These are phyloP conservation scores for Montipora capricornis DNA, from an alignment of 64 coral and sea anemone genomes.

Conservation along the genomic window DNA sequence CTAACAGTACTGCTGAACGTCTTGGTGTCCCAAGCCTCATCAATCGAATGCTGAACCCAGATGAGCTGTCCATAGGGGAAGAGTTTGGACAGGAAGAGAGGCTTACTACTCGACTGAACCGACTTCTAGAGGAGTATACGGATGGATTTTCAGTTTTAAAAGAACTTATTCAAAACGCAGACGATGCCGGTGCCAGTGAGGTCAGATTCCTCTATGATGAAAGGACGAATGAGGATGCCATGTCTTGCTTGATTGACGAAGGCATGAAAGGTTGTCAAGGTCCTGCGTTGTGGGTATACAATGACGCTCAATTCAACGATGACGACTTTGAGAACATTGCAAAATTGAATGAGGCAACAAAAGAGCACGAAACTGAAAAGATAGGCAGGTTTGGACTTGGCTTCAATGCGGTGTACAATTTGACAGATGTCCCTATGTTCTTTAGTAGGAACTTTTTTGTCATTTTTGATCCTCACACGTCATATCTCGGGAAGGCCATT, in stretches of 20 bases:
- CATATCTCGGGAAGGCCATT: constrained; percentile 66
- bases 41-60: constrained; percentile 78
- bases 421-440: constrained; percentile 95
- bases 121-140: constrained; percentile 87
- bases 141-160: constrained; percentile 89
- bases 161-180: constrained; percentile 96
- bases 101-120: constrained; percentile 70
- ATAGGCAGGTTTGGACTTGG: constrained; percentile 95
- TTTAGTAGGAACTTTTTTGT: constrained; percentile 81
- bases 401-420: constrained; percentile 90
- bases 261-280: constrained; percentile 77
- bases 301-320: constrained; percentile 70
- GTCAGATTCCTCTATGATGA: constrained; percentile 77
- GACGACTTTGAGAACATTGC: constrained; percentile 86
- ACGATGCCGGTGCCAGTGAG: constrained; percentile 85
- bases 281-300: constrained; percentile 79
- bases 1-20: constrained; percentile 67
- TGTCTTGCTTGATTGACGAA: constrained; percentile 64
- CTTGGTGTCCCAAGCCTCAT: constrained; percentile 73
- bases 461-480: constrained; percentile 89
- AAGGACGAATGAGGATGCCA: constrained; percentile 59
- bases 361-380: constrained; percentile 76
- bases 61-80: constrained; percentile 73
- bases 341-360: constrained; percentile 84
- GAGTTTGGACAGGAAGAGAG: constrained; percentile 93